These are phyloP conservation scores for Caenorhabditis remanei DNA, from an alignment of 1,140 invertebrate genomes.

Conservation along the genomic window DNA sequence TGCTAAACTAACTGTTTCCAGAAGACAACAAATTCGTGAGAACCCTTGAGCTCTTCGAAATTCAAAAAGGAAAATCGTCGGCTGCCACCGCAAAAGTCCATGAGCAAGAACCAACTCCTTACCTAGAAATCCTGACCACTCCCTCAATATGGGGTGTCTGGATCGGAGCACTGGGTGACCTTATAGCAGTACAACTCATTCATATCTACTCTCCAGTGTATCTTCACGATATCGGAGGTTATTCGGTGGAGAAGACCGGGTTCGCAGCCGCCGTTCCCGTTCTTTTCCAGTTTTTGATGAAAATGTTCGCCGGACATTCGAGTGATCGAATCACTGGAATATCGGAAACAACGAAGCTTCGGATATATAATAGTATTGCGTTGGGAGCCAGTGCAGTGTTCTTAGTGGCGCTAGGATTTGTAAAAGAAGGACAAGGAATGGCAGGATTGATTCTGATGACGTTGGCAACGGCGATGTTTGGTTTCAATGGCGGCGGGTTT, in stretches of 20 bases:
- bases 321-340: slow-evolving; percentile 69
- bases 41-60: slow-evolving; percentile 24
- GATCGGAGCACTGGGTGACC: slow-evolving; percentile 66
- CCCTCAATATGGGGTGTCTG: slow-evolving; percentile 67
- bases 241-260: slow-evolving; percentile 65
- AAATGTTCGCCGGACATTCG: slow-evolving; percentile 71
- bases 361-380: slow-evolving; percentile 74
- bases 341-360: slow-evolving; percentile 75
- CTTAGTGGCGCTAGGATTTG: slow-evolving; percentile 72
- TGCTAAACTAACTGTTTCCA: no score
- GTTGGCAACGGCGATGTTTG: slow-evolving; percentile 63
- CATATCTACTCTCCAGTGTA: slow-evolving; percentile 65
- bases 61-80: slow-evolving; percentile 59
- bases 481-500: slow-evolving; percentile 65
- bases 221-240: slow-evolving; percentile 61
- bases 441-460: slow-evolving; percentile 58
- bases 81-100: not conserved
- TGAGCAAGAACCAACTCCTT: slow-evolving; percentile 48
- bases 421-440: slow-evolving; percentile 47
- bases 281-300: slow-evolving; percentile 66
- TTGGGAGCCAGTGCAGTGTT: slow-evolving; percentile 74
- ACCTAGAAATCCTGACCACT: slow-evolving; percentile 60
- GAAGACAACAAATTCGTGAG: slow-evolving; percentile 40
- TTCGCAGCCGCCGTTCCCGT: slow-evolving; percentile 67
- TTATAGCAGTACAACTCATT: slow-evolving; percentile 66